Evolutionary conservation across 2,797 vertebrate species (phyloP), one percentile per base, ranked within the genome.

Genomic region (Crocodylus rhombifer): DNA sequence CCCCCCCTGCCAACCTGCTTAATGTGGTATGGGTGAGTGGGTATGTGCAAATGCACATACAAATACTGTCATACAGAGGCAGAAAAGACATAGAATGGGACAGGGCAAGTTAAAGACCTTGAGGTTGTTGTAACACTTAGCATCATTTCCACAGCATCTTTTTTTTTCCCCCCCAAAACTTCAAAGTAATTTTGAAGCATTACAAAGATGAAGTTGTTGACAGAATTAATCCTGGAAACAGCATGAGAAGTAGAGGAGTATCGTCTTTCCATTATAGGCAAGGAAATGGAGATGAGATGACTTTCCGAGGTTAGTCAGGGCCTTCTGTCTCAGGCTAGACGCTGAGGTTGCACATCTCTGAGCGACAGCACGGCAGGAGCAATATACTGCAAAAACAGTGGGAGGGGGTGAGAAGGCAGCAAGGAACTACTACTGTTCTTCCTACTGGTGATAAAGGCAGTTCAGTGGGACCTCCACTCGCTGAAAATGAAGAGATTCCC

Each of bases 351-450:
- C 75, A 57, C 67, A 21, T 10, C n/a, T 58, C 23, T 87, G 26
- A 67, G 30, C 61, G 12, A n/a, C 23, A 56, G 7, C 51, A 6
- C 18, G 8, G 25, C 58, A 79, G 28, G 14, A 84, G 58, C 74
- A 87, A 51, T 55, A 51, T 4, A 4, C 25, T 12, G 58, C 73
- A 94, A 55, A 92, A 60, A 87, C 73, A 82, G 30, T 51, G 57
- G 14, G 12, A 84, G 62, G 86, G 78, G 84, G 7, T 67, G 42
- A 9, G 1, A 20, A 73, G 80, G 8, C 69, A 86, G 86, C 78
- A 92, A 73, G 61, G 87, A 91, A 83, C 83, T 63, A 56, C 17
- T 6, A n/a, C 28, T 79, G 51, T 1, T 56, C 92, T 88, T 86
- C 75, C 25, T 60, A 57, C 56, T 91, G 17, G 60, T 90, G 71